Evolutionary conservation across 2,113 vertebrate genomes (phyloP), one percentile per base, ranked within the genome.

Genomic region (Alosa alosa): DNA sequence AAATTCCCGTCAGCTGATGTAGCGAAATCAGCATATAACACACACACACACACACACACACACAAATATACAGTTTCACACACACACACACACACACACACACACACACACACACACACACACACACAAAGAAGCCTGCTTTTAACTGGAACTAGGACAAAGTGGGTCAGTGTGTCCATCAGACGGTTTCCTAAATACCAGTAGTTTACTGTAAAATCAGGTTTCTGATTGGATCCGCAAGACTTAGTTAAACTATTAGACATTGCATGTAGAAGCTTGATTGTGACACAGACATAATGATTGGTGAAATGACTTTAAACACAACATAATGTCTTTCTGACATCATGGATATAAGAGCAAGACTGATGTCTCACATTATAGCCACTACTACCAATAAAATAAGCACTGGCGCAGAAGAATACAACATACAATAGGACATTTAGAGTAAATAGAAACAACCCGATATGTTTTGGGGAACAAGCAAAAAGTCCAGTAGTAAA

Each of bases 191-290:
- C 31, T 78, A 41, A 78, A 78, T 36, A 31, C 31, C 31, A 31
- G 31, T 31, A 78, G 55, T 60, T 60, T 18, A 31, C 31, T 31
- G 31, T 31, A 60, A 60, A 60, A 60, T 60, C 55, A 78, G 72
- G 13, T 78, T 78, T 78, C 31, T 31, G 36, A 78, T 15, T 78
- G 72, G 72, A 78, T 78, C 72, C 72, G 5, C 31, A 78, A 31
- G 72, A 78, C 72, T 78, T 78, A 36, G 31, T 78, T 78, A 78
- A 78, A 78, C 31, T 78, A 17, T 78, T 78, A 78, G 72, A 3
- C 31, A 78, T 78, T 78, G 72, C 72, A 39, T 39, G 31, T 78
- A 78, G 13, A 39, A 31, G 72, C 72, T 78, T 17, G 72, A 36
- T 78, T 78, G 72, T 78, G 72, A 78, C 15, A 75, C 72, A 78